These are phyloP conservation scores for Acanthacorydalis orientalis DNA, from an alignment of 2,888 invertebrate genomes.

Conservation along the genomic window DNA sequence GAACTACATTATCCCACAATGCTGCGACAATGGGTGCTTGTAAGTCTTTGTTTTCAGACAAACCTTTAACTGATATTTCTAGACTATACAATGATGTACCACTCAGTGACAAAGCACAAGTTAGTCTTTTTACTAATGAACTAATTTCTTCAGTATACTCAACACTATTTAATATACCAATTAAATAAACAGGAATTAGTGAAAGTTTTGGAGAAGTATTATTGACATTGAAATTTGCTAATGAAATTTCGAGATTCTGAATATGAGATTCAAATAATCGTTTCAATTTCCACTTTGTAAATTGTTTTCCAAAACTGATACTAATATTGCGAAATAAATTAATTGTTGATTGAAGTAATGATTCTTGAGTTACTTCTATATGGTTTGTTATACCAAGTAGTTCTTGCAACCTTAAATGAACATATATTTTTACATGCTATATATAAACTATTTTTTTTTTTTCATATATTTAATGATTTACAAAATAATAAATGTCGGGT, in stretches of 20 bases:
- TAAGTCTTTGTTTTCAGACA: constrained; percentile 21
- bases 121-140: constrained; percentile 39
- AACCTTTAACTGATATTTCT: constrained; percentile 21
- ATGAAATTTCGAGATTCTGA: constrained; percentile 39
- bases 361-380: constrained; percentile 33
- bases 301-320: constrained; percentile 46
- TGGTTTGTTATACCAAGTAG: constrained; percentile 36
- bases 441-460: background rate
- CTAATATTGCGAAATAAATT: constrained; percentile 39
- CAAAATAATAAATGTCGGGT: too few relatives aligned
- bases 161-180: constrained; percentile 35
- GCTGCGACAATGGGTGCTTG: constrained; percentile 39
- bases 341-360: constrained; percentile 32
- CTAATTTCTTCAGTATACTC: constrained; percentile 30
- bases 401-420: constrained; percentile 34
- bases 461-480: too few relatives aligned
- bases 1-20: constrained; percentile 50
- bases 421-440: background rate
- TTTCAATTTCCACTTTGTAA: constrained; percentile 38
- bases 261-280: constrained; percentile 39
- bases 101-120: constrained; percentile 32
- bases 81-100: constrained; percentile 29
- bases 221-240: constrained; percentile 37
- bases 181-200: constrained; percentile 42
- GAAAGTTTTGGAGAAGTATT: constrained; percentile 30